Base-by-base conservation (phyloP, 2,113 vertebrate species). In the Thomomys bottae region DNA sequence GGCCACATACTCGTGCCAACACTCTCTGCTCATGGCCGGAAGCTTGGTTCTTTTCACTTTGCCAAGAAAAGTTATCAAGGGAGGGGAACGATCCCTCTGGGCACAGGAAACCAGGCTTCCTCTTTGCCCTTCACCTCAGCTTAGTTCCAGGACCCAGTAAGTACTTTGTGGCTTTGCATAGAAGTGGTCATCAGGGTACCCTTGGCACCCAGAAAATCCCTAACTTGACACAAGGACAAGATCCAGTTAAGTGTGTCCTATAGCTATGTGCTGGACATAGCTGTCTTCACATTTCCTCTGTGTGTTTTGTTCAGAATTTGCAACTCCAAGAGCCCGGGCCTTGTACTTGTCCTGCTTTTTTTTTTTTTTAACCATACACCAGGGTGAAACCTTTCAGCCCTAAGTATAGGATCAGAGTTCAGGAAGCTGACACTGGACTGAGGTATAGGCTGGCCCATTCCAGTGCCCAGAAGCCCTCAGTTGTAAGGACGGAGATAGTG, bases 21-120 rank as follows among this genome's bases (percentile, higher is more conserved):
- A 45, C 64, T 61, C 18, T 75, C 8, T 49, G 63, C 78, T 88
- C 38, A 5, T 15, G 36, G 57, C 15, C 6, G n/a, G 75, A 89
- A 3, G 42, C 23, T 88, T 91, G 76, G 36, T 67, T 84, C 57
- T 23, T 87, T 73, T 54, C 24, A 21, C 23, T 82, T 91, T 78
- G 79, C 89, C 36, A 84, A 84, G 36, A 84, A 82, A 71, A 76
- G 9, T 86, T 79, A 89, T 73, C 66, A 92, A 67, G 68, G 18
- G 8, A 49, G 8, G 23, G 18, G 8, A 17, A 49, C 23, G 28
- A n/a, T 59, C 66, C 54, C 24, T 73, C 49, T 63, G 63, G 28
- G 54, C 6, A 64, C 28, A 59, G 32, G 66, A 45, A 21, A 15
- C 26, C 63, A 59, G 24, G 28, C 9, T 42, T 36, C 59, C 5